These are phyloP conservation scores for Lymantria monacha DNA, from an alignment of 2,888 invertebrate genomes.

Conservation along the genomic window DNA sequence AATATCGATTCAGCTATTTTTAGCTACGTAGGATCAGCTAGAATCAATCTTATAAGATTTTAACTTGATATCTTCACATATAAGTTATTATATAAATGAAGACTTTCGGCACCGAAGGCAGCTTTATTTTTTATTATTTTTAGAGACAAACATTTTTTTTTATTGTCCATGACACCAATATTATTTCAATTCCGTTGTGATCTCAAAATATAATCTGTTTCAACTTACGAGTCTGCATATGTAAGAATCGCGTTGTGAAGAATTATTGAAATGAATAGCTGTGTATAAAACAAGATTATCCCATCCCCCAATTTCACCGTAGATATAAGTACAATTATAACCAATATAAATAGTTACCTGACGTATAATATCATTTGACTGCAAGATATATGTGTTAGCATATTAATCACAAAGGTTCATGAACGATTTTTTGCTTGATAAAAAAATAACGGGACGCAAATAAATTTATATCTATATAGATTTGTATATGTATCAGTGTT, in stretches of 20 bases:
- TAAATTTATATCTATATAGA: slow-evolving; percentile 14
- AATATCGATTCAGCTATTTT: too few relatives aligned
- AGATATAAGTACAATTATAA: too few relatives aligned
- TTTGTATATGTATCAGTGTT: slow-evolving; percentile 32
- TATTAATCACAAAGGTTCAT: too few relatives aligned
- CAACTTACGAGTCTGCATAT: neutral
- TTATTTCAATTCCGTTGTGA: slow-evolving; percentile 12
- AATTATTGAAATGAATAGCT: neutral
- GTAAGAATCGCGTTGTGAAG: neutral
- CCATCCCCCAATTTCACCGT: too few relatives aligned
- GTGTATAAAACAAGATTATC: neutral
- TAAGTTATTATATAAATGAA: neutral
- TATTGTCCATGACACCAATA: neutral
- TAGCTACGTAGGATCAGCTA: too few relatives aligned
- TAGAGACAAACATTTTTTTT: slow-evolving; percentile 15
- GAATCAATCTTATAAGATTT: too few relatives aligned
- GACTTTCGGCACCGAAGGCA: slow-evolving; percentile 10
- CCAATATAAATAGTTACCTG: too few relatives aligned
- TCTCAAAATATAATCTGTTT: slow-evolving; percentile 26
- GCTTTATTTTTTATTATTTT: slow-evolving; percentile 31
- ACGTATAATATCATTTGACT: too few relatives aligned
- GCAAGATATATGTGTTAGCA: too few relatives aligned
- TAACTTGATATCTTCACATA: too few relatives aligned
- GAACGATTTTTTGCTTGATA: too few relatives aligned
- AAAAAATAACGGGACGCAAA: slow-evolving; percentile 25